Evolutionary conservation across 2,888 invertebrate genomes (phyloP).

Genomic region (Zaprionus bogoriensis): DNA sequence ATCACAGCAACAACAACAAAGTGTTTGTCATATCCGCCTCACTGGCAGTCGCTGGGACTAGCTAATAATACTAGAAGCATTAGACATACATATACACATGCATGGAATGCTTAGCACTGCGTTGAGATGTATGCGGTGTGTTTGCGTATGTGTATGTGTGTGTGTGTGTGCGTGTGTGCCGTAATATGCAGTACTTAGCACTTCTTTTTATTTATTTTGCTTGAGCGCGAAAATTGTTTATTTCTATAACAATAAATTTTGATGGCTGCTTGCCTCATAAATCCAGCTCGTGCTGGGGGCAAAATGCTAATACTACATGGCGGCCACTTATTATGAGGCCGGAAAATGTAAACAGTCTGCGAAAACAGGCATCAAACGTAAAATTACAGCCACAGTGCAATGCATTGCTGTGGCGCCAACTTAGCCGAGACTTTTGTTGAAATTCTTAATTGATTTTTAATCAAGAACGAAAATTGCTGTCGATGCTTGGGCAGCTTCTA

Average conservation of each 20-base stretch:
- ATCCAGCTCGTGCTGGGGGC: slow-evolving; percentile 31
- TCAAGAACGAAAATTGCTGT: slow-evolving; percentile 13
- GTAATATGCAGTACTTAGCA: slow-evolving; percentile 51
- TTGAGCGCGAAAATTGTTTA: slow-evolving; percentile 57
- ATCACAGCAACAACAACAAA: slow-evolving; percentile 1
- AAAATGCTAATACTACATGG: slow-evolving; percentile 13
- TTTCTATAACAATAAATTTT: slow-evolving; percentile 63
- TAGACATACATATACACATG: not conserved
- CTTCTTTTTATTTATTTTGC: slow-evolving; percentile 49
- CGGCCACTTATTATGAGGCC: slow-evolving; percentile 31
- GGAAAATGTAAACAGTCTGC: slow-evolving; percentile 1
- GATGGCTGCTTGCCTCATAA: slow-evolving; percentile 62
- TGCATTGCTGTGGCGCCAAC: slow-evolving; percentile 17
- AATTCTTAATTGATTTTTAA: slow-evolving; percentile 38
- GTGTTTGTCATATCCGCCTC: slow-evolving; percentile 25
- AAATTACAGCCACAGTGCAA: not conserved
- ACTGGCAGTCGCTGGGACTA: slow-evolving; percentile 29
- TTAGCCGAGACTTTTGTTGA: not conserved
- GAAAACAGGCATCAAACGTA: slow-evolving; percentile 13
- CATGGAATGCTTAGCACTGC: not conserved
- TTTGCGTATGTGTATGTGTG: not conserved
- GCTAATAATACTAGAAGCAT: slow-evolving; percentile 24
- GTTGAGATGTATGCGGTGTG: not conserved
- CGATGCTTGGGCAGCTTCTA: not conserved
- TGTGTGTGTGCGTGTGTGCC: slow-evolving; percentile 2